phyloP scores from a whole-genome alignment of 2,113 vertebrate species.

The Xerus inauris region DNA sequence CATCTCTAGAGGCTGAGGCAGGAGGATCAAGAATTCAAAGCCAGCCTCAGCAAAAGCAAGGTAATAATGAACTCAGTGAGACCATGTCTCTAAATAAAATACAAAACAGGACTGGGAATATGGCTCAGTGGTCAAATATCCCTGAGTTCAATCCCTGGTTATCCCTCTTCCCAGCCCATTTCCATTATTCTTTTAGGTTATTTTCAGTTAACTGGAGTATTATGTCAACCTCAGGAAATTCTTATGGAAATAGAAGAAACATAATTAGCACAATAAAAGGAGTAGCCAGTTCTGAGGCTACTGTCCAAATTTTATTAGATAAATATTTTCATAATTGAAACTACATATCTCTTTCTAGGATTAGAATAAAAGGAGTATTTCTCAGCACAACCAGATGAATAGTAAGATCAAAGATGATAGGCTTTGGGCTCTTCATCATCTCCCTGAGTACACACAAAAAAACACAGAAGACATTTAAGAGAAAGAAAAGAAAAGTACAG shows the following conservation, averaged over 20 bases:
- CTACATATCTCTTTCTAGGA: background rate
- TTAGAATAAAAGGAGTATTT: background rate
- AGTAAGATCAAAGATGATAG: background rate
- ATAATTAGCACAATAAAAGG: background rate
- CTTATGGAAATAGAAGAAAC: slow-evolving; percentile 31
- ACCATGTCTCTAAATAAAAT: too few species aligned
- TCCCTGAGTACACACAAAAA: background rate
- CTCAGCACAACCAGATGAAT: slow-evolving; percentile 1
- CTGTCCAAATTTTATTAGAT: background rate
- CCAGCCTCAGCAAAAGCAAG: too few species aligned
- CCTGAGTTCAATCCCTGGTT: too few species aligned
- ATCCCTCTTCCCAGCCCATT: background rate
- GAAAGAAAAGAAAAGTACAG: background rate
- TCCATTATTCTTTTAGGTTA: background rate
- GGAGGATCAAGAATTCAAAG: too few species aligned
- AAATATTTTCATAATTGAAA: background rate
- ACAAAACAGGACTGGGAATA: too few species aligned
- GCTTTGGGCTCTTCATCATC: background rate
- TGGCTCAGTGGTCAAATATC: too few species aligned
- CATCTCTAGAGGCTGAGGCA: too few species aligned
- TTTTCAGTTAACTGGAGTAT: slow-evolving; percentile 27
- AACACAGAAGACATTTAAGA: background rate
- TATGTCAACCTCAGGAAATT: background rate
- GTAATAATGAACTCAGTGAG: too few species aligned
- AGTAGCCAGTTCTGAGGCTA: background rate